These are phyloP conservation scores for Eulithis testata DNA, from an alignment of 2,888 invertebrate genomes.

Conservation along the genomic window DNA sequence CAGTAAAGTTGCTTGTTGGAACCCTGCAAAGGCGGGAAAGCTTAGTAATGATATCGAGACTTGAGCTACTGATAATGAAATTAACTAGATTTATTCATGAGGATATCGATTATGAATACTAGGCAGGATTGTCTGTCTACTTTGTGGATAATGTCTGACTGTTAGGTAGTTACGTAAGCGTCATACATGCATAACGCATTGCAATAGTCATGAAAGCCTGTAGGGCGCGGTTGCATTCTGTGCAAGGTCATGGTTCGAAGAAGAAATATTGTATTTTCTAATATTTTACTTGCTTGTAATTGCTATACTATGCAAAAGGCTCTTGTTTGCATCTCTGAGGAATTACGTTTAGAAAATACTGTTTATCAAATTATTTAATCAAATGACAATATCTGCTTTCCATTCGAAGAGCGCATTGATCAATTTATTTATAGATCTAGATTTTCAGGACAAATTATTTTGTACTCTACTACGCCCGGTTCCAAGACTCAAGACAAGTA, in stretches of 20 bases:
- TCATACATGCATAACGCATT: conserved; percentile 12
- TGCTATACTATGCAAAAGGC: background rate
- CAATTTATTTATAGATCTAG: too few relatives aligned
- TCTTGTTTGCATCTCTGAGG: too few relatives aligned
- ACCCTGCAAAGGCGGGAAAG: conserved; percentile 84
- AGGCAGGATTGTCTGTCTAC: background rate
- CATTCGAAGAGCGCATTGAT: too few relatives aligned
- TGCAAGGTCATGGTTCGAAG: background rate
- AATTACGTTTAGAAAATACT: too few relatives aligned
- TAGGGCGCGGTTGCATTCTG: conserved; percentile 2
- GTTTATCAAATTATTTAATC: too few relatives aligned
- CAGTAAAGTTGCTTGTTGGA: conserved; percentile 94
- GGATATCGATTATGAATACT: conserved; percentile 14
- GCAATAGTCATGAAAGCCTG: conserved; percentile 4
- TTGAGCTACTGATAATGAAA: conserved; percentile 14
- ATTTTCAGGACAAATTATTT: too few relatives aligned
- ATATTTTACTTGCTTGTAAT: background rate
- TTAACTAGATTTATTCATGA: conserved; percentile 16
- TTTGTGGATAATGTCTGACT: background rate
- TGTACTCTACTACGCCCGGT: too few relatives aligned
- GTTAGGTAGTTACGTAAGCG: conserved; percentile 8
- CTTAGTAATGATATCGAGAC: conserved; percentile 15
- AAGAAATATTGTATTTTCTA: background rate
- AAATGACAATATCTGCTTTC: too few relatives aligned
- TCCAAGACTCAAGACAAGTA: too few relatives aligned